A percentile compares a stretch with the other conserved stretches of the same genome.
These are phyloP conservation scores for Lutra lutra DNA, from an alignment of 2,797 vertebrate genomes.

Conservation along the genomic window DNA sequence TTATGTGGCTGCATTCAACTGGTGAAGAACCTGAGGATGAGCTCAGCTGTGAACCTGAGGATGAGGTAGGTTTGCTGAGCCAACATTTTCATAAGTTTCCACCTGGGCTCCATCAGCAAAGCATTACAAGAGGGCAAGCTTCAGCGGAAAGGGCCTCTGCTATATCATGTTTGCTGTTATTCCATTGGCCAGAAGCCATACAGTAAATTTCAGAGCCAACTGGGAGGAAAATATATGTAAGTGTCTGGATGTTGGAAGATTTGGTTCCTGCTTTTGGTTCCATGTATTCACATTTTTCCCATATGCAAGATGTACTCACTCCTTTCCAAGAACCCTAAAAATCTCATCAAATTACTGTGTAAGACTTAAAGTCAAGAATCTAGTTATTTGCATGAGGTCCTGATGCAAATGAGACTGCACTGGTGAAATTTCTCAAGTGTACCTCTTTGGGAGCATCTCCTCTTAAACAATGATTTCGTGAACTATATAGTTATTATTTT, in stretches of 20 bases:
- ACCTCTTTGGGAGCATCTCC: background rate
- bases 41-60: background rate
- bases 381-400: background rate
- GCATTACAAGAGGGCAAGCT: background rate
- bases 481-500: background rate
- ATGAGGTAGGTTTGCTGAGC: background rate
- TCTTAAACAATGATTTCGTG: background rate
- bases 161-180: background rate
- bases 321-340: background rate
- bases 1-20: background rate
- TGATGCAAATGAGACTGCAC: background rate
- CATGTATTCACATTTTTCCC: background rate
- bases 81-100: background rate
- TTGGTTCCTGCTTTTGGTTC: background rate
- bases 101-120: background rate
- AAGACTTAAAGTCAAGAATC: background rate
- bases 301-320: background rate
- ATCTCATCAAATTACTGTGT: background rate
- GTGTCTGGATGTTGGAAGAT: background rate
- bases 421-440: background rate
- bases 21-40: background rate
- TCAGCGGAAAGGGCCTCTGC: background rate
- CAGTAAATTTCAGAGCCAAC: background rate
- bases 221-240: background rate
- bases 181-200: background rate